These are phyloP conservation scores for Desmodus rotundus DNA, from an alignment of 2,113 vertebrate species.

Conservation along the genomic window DNA sequence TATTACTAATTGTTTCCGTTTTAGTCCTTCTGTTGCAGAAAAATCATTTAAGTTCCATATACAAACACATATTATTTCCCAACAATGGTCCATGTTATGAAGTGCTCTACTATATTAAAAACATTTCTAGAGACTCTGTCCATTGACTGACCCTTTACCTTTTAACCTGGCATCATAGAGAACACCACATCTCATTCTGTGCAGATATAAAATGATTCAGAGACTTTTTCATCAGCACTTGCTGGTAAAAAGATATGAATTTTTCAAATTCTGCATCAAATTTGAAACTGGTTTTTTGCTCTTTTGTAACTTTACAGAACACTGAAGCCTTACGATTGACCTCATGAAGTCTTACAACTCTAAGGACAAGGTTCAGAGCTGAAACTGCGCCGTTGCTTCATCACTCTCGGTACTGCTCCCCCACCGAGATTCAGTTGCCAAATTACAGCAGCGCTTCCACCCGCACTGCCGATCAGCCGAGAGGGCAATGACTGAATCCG, in stretches of 20 bases:
- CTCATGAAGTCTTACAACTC: not conserved
- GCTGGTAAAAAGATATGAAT: not conserved
- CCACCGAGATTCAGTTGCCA: slow-evolving; percentile 7
- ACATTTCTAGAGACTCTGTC: not conserved
- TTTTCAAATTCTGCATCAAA: not conserved
- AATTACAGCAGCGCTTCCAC: slow-evolving; percentile 21
- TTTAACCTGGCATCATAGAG: not conserved
- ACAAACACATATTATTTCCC: not conserved
- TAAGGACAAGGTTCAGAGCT: not conserved
- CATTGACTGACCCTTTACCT: not conserved
- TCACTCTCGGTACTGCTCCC: not conserved
- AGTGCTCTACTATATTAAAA: not conserved
- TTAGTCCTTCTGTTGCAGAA: not conserved
- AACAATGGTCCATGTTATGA: not conserved
- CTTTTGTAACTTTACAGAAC: not conserved
- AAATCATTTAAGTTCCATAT: not conserved
- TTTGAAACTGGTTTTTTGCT: not conserved
- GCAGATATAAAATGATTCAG: not conserved
- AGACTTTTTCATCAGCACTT: not conserved
- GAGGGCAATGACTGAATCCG: slow-evolving; percentile 6
- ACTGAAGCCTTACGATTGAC: not conserved
- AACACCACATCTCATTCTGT: not conserved
- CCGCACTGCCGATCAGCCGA: slow-evolving; percentile 24
- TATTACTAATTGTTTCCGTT: not conserved
- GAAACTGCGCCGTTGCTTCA: not conserved